phyloP scores from a whole-genome alignment of 2,888 invertebrate species.

The Callyntrura sp. region DNA sequence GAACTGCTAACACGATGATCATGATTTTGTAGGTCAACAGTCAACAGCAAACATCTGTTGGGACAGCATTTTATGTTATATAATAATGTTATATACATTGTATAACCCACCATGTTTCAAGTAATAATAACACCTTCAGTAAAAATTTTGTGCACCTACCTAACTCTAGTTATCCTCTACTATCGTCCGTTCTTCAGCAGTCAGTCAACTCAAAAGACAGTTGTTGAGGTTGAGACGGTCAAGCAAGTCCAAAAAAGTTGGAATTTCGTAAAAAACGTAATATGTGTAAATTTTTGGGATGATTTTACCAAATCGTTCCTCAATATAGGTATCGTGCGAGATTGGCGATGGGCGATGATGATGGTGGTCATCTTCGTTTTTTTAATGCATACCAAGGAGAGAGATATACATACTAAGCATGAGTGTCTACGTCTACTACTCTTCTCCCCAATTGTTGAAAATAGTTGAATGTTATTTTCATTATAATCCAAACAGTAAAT shows the following conservation, averaged over 20 bases:
- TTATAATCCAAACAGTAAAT: constrained; percentile 68
- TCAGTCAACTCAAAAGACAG: constrained; percentile 29
- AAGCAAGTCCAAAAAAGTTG: constrained; percentile 56
- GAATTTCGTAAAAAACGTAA: constrained; percentile 64
- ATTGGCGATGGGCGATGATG: not conserved
- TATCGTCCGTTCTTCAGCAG: constrained; percentile 16
- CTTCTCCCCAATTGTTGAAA: constrained; percentile 32
- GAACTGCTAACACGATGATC: constrained; percentile 54
- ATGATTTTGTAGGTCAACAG: constrained; percentile 71
- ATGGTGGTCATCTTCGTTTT: constrained; percentile 5
- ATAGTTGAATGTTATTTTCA: constrained; percentile 38
- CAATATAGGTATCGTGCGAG: constrained; percentile 27
- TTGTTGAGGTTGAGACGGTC: constrained; percentile 49
- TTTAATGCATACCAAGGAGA: constrained; percentile 20
- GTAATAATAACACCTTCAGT: constrained; percentile 43
- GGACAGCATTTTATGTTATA: constrained; percentile 40
- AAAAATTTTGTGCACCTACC: no score
- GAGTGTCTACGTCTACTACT: not conserved
- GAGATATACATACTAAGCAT: not conserved
- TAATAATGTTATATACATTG: constrained; percentile 30
- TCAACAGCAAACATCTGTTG: constrained; percentile 42
- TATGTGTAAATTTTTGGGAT: constrained; percentile 53
- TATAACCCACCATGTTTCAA: no score
- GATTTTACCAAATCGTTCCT: constrained; percentile 50
- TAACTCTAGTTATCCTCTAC: constrained; percentile 18